Conservation (phyloP, 2,888 invertebrate genomes). For the Amphipoea oculea region DNA sequence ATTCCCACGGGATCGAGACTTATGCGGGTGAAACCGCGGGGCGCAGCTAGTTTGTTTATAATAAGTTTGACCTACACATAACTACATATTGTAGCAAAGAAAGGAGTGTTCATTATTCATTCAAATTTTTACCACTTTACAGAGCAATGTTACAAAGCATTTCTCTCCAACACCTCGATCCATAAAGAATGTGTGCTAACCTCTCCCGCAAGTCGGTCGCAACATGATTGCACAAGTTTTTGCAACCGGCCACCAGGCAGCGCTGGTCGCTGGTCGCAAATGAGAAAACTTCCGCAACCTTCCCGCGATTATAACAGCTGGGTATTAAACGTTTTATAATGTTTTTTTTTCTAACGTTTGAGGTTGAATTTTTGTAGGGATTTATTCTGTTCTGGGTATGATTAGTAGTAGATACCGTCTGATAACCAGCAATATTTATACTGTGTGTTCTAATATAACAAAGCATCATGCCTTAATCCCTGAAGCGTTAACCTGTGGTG, state of each 20-base stretch:
- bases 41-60: no score
- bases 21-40: no score
- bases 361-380: neutral
- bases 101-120: neutral
- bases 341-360: slow-evolving; percentile 25
- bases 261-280: slow-evolving; percentile 56
- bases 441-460: neutral
- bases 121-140: neutral
- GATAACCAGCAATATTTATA: neutral
- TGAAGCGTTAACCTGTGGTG: neutral
- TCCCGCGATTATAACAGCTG: slow-evolving; percentile 54
- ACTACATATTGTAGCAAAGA: neutral
- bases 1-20: no score
- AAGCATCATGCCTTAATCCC: neutral
- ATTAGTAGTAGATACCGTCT: neutral
- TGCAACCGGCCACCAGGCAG: slow-evolving; percentile 49
- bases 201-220: slow-evolving; percentile 48
- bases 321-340: slow-evolving; percentile 37
- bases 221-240: slow-evolving; percentile 68
- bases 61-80: no score
- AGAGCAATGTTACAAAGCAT: slow-evolving; percentile 12
- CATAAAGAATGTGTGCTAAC: slow-evolving; percentile 57
- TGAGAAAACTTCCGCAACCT: slow-evolving; percentile 68
- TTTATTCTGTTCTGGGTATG: neutral
- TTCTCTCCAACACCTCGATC: slow-evolving; percentile 37